A percentile compares a stretch with the other conserved stretches of the same genome.
Evolutionary conservation across 2,113 vertebrate species (phyloP).

Genomic region (Aldabrachelys gigantea): DNA sequence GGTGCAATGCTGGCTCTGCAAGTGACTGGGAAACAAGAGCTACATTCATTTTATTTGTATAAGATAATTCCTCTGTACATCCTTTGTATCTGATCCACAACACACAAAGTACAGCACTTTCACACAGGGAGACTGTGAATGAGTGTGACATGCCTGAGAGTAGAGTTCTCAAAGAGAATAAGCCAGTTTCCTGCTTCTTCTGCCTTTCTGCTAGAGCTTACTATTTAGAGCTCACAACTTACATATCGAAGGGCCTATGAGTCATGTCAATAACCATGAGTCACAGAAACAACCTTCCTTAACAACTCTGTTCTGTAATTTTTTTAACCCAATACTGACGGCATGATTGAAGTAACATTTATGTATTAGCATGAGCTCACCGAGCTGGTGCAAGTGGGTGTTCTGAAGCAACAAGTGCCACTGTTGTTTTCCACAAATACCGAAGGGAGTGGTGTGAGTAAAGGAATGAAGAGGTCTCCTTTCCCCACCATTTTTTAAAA

Average conservation of each 20-base stretch:
- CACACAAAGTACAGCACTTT: not conserved
- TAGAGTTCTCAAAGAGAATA: slow-evolving; percentile 28
- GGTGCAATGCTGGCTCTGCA: not conserved
- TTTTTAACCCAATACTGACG: slow-evolving; percentile 33
- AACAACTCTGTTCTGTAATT: not conserved
- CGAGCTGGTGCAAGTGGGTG: not conserved
- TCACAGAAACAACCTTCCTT: slow-evolving; percentile 38
- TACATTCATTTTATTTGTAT: not conserved
- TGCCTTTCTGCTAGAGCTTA: slow-evolving; percentile 14
- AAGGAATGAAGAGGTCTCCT: not conserved
- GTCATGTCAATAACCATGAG: slow-evolving; percentile 70
- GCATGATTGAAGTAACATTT: slow-evolving; percentile 26
- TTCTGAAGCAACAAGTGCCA: not conserved
- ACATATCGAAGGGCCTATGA: slow-evolving; percentile 65
- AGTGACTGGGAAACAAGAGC: not conserved
- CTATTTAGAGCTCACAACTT: slow-evolving; percentile 67
- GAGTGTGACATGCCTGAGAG: not conserved
- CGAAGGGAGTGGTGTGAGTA: not conserved
- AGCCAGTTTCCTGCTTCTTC: not conserved
- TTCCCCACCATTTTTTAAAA: not conserved
- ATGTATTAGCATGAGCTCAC: not conserved
- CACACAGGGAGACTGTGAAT: slow-evolving; percentile 26
- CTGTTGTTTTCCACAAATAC: not conserved
- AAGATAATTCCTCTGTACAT: not conserved
- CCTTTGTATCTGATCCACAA: not conserved